These are phyloP conservation scores for Clarias fuscus DNA, from an alignment of 2,797 vertebrate genomes.

Conservation along the genomic window DNA sequence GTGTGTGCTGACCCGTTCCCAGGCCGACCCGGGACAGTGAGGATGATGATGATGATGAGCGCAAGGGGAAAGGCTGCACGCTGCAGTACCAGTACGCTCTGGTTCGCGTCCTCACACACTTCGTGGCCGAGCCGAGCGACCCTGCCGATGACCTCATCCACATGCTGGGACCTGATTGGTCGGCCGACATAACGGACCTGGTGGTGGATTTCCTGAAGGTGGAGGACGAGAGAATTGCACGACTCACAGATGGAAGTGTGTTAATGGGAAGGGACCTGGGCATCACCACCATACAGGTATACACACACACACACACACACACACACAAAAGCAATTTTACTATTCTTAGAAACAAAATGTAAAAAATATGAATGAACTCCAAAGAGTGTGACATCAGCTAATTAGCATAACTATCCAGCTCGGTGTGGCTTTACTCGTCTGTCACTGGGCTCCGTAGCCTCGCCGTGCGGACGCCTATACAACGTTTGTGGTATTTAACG, in stretches of 20 bases:
- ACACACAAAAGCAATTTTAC: background rate
- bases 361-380: background rate
- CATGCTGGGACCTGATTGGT: constrained; percentile 93
- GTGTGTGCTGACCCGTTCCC: background rate
- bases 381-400: background rate
- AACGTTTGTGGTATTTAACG: background rate
- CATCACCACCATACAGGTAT: constrained; percentile 90
- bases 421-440: background rate
- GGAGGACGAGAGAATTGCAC: constrained; percentile 85
- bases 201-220: constrained; percentile 91
- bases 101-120: constrained; percentile 92
- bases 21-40: constrained; percentile 96
- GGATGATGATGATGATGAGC: constrained; percentile 95
- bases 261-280: constrained; percentile 87
- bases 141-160: constrained; percentile 80
- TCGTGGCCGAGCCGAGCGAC: constrained; percentile 85
- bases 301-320: background rate
- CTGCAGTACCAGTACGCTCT: constrained; percentile 90
- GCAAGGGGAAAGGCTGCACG: constrained; percentile 86
- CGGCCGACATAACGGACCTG: constrained; percentile 91
- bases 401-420: background rate
- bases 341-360: background rate
- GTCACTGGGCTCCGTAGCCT: background rate
- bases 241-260: constrained; percentile 82
- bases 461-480: no score